These are phyloP conservation scores for Drosophila nigrodunni DNA, from an alignment of 1,140 invertebrate genomes.

Conservation along the genomic window DNA sequence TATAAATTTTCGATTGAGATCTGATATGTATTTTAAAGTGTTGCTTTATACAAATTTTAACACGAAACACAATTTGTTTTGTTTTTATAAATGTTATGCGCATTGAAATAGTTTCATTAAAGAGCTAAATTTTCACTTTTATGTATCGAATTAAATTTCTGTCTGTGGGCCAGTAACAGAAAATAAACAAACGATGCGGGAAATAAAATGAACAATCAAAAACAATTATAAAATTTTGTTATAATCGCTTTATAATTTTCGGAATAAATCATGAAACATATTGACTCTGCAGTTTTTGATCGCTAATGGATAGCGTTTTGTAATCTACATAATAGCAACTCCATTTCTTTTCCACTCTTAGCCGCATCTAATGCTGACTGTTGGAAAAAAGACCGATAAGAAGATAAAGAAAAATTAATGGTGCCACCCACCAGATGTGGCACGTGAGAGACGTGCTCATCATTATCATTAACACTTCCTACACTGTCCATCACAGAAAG, in stretches of 20 bases:
- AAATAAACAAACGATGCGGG: not conserved
- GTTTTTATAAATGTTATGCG: not conserved
- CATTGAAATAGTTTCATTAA: constrained; percentile 8
- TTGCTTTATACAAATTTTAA: constrained; percentile 3
- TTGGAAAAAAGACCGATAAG: constrained; percentile 4
- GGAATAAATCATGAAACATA: constrained; percentile 18
- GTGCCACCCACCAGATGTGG: constrained; percentile 23
- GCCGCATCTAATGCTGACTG: constrained; percentile 2
- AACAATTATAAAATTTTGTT: not conserved
- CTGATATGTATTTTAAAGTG: not conserved
- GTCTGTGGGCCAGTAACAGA: constrained; percentile 1
- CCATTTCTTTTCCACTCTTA: not conserved
- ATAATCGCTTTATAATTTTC: constrained; percentile 20
- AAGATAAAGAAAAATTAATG: not conserved
- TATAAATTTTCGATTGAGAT: not conserved
- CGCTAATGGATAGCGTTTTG: constrained; percentile 9
- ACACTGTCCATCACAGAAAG: constrained; percentile 9
- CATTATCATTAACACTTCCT: constrained; percentile 44
- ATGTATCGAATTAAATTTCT: constrained; percentile 23
- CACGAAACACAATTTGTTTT: constrained; percentile 1
- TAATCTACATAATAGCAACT: constrained; percentile 12
- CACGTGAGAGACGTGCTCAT: constrained; percentile 29
- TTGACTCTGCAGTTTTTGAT: constrained; percentile 10
- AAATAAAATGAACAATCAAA: too few species aligned
- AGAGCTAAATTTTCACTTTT: constrained; percentile 14